Evolutionary conservation across 1,140 invertebrate genomes (phyloP).

Genomic region (Ceratina australensis): DNA sequence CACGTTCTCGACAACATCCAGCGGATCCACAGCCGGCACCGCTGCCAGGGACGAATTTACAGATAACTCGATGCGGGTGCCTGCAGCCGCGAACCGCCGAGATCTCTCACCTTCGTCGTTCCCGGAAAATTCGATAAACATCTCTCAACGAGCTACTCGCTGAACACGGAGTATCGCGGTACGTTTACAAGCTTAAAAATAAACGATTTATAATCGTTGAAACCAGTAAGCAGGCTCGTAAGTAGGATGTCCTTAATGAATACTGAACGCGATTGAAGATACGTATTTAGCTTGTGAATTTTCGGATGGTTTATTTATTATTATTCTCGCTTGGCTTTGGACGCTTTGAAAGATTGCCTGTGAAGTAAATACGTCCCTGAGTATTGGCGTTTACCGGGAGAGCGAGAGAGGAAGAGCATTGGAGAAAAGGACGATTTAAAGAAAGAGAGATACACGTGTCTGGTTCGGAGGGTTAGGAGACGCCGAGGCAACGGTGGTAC

Average conservation of each 20-base stretch:
- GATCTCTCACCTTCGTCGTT: background rate
- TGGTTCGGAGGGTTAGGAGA: slow-evolving; percentile 54
- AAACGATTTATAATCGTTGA: background rate
- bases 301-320: no score
- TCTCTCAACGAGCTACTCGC: no score
- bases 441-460: slow-evolving; percentile 57
- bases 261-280: background rate
- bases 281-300: background rate
- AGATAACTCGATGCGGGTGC: slow-evolving; percentile 26
- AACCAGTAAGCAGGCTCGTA: slow-evolving; percentile 8
- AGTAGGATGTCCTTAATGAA: background rate
- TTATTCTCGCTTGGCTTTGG: background rate
- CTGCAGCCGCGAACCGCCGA: slow-evolving; percentile 1
- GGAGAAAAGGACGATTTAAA: slow-evolving; percentile 48
- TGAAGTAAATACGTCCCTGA: slow-evolving; percentile 31
- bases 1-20: slow-evolving; percentile 49
- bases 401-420: slow-evolving; percentile 51
- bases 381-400: slow-evolving; percentile 37
- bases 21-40: slow-evolving; percentile 58
- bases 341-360: background rate
- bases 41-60: slow-evolving; percentile 46
- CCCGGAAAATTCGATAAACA: no score
- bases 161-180: no score
- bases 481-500: slow-evolving; percentile 27
- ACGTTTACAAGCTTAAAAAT: background rate